Evolutionary conservation across 2,888 invertebrate species (phyloP), one percentile per base, ranked within the genome.

Genomic region (Prosapia bicincta): DNA sequence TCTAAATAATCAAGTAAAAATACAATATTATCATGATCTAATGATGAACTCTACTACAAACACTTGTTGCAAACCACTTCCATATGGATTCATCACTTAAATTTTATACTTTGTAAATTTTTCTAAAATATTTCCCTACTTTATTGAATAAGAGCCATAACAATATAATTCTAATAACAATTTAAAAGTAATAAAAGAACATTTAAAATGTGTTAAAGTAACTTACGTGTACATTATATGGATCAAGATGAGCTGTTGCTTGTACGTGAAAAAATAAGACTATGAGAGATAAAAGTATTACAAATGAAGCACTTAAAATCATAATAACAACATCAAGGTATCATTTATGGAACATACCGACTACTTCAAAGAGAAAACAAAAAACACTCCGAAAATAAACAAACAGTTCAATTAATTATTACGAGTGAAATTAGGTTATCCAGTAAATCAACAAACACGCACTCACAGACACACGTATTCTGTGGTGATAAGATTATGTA

Each of bases 241-340:
- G 2, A 38, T 54, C 54, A 54, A 54, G 54, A 54, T 54, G n/a
- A 54, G 54, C 54, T 54, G 54, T 54, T 20, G 54, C 54, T 20
- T 54, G 54, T 20, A 54, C 54, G n/a, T 54, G n/a, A 54, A 54
- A 20, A 54, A 54, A 54, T 54, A 54, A 54, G 3, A 54, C 54
- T 20, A 54, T 54, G n/a, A 20, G 3, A 54, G 20, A 54, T 20
- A 54, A 20, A 13, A 54, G 20, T 54, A 54, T 9, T 54, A 54
- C 54, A 25, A 69, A 71, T 30, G 75, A 32, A 28, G 28, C 30
- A 69, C 69, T 28, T 69, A 69, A 23, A 69, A 69, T 15, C 69
- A 69, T 26, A 69, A 69, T 69, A 32, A 69, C 26, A 28, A 69
- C 1, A 69, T 20, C 23, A 1, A 15, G 23, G 28, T 71, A 32